These are phyloP conservation scores for Oeneis ivallda DNA, from an alignment of 2,888 invertebrate species.

Conservation along the genomic window DNA sequence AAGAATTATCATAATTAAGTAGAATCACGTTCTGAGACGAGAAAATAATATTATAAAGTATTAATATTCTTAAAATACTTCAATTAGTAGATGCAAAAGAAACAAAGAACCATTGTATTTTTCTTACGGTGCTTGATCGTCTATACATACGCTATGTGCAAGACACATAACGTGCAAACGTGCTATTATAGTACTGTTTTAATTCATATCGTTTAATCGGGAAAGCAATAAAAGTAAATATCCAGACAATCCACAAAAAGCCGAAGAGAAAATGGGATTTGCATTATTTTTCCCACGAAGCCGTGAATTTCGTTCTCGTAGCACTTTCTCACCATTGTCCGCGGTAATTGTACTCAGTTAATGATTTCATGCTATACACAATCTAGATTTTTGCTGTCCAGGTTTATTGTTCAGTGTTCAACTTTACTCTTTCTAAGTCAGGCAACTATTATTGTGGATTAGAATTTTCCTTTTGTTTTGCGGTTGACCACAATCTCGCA, in stretches of 20 bases:
- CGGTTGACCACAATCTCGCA: not conserved
- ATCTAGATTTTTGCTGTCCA: slow-evolving; percentile 52
- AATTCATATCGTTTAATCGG: slow-evolving; percentile 33
- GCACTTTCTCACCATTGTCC: slow-evolving; percentile 71
- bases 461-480: not conserved
- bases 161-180: slow-evolving; percentile 20
- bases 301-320: slow-evolving; percentile 61
- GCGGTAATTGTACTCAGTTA: slow-evolving; percentile 62
- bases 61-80: not conserved
- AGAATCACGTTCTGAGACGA: too few relatives aligned
- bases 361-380: slow-evolving; percentile 59
- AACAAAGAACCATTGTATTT: slow-evolving; percentile 12
- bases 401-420: slow-evolving; percentile 41
- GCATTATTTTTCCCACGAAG: slow-evolving; percentile 61
- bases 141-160: slow-evolving; percentile 5
- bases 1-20: too few relatives aligned
- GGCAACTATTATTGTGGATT: slow-evolving; percentile 9
- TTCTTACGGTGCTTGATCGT: slow-evolving; percentile 8
- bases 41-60: too few relatives aligned
- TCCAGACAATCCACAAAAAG: slow-evolving; percentile 41
- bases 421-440: slow-evolving; percentile 19
- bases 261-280: slow-evolving; percentile 65
- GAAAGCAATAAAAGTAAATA: slow-evolving; percentile 35
- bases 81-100: not conserved
- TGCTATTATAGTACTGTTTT: slow-evolving; percentile 24